These are phyloP conservation scores for Calephelis nemesis DNA, from an alignment of 1,140 invertebrate genomes.

Conservation along the genomic window DNA sequence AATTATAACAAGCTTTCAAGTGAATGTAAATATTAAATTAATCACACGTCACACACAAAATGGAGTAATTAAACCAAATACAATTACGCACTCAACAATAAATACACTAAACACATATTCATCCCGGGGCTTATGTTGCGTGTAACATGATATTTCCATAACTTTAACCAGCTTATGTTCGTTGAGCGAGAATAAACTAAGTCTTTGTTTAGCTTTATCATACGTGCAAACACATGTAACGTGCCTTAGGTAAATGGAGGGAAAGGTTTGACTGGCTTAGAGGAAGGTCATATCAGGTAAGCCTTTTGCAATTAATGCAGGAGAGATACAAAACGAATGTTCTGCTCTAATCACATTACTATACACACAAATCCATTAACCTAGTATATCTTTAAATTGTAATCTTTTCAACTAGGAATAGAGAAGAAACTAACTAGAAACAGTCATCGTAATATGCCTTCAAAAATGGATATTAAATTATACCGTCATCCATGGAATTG, in stretches of 20 bases:
- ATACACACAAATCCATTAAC: no score
- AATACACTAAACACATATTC: slow-evolving; percentile 3
- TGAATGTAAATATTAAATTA: slow-evolving; percentile 1
- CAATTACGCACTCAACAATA: slow-evolving; percentile 6
- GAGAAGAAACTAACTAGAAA: no score
- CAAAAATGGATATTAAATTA: no score
- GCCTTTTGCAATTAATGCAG: no score
- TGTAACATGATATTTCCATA: slow-evolving; percentile 9
- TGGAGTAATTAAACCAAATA: slow-evolving; percentile 7
- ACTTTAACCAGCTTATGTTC: slow-evolving; percentile 2
- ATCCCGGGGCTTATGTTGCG: background rate
- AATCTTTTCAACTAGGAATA: no score
- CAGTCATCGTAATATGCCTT: no score
- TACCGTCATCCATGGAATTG: no score
- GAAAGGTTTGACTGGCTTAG: background rate
- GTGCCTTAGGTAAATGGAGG: background rate
- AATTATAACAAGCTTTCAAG: no score
- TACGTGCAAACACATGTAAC: background rate
- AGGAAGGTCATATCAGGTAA: no score
- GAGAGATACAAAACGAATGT: no score
- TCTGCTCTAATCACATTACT: no score
- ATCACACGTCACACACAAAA: slow-evolving; percentile 14
- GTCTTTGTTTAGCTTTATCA: slow-evolving; percentile 1
- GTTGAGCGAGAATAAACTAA: background rate
- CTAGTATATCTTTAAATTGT: no score